Evolutionary conservation across 2,797 vertebrate species (phyloP).

Genomic region (Ibycter americanus): DNA sequence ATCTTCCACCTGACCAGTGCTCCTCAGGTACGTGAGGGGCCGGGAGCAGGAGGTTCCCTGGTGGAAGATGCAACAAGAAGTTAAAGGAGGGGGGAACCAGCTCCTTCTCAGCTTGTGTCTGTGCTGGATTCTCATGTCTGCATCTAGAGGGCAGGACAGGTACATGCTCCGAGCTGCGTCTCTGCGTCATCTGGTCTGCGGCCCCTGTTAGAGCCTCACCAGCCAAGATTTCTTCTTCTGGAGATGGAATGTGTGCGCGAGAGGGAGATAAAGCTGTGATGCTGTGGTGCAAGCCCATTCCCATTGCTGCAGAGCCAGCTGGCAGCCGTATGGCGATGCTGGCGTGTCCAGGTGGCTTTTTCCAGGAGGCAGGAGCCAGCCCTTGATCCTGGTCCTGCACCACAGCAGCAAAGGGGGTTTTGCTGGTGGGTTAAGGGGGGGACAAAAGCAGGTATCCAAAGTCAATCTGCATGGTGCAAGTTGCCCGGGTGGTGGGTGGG

Average conservation of each 20-base stretch:
- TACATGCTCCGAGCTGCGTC: background rate
- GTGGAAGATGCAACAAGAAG: background rate
- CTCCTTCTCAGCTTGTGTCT: background rate
- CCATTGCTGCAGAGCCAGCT: background rate
- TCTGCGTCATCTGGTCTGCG: background rate
- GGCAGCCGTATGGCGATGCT: background rate
- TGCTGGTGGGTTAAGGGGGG: background rate
- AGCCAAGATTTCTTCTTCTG: background rate
- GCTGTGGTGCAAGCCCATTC: background rate
- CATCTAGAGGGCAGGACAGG: conserved; percentile 59
- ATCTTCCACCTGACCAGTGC: background rate
- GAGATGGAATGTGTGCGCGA: rapidly evolving
- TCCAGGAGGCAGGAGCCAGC: background rate
- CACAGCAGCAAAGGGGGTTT: background rate
- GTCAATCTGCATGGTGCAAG: background rate
- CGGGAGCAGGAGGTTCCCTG: background rate
- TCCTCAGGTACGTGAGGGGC: background rate
- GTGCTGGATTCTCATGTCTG: background rate
- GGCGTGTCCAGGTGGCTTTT: background rate
- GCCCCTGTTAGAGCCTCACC: rapidly evolving
- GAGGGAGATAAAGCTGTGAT: background rate
- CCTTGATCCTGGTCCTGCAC: background rate
- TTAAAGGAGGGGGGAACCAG: background rate
- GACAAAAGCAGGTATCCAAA: background rate
- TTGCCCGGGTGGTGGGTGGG: background rate